Conservation (phyloP, 2,888 invertebrate species). For the Chymomyza caudatula region DNA sequence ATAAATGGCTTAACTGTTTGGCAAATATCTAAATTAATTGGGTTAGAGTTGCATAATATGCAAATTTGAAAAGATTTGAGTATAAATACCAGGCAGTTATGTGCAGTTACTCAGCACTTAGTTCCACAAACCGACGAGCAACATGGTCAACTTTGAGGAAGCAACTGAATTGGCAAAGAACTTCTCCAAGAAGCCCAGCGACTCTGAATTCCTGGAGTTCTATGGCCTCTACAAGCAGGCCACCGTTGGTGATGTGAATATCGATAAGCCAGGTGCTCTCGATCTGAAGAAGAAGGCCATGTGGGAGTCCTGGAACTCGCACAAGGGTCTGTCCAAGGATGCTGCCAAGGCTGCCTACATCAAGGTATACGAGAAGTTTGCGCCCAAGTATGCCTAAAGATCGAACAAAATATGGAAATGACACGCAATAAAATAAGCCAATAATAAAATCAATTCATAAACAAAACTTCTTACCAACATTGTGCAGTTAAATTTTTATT, state of each 20-base stretch:
- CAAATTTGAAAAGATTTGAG: neutral
- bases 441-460: neutral
- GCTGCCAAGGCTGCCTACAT: conserved; percentile 91
- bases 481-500: neutral
- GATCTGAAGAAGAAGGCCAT: conserved; percentile 94
- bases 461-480: neutral
- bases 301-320: conserved; percentile 92
- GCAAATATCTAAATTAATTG: conserved; percentile 38
- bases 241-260: conserved; percentile 87
- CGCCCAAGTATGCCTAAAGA: conserved; percentile 78
- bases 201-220: conserved; percentile 88
- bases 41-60: neutral
- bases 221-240: conserved; percentile 93
- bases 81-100: neutral
- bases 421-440: neutral
- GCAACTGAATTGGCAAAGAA: conserved; percentile 81
- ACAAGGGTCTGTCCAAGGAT: conserved; percentile 87
- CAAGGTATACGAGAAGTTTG: conserved; percentile 81
- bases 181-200: conserved; percentile 85
- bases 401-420: neutral
- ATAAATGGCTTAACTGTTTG: neutral
- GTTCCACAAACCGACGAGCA: conserved; percentile 26
- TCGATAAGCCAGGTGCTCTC: conserved; percentile 89
- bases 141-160: conserved; percentile 79
- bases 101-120: conserved; percentile 3